Base-by-base conservation (phyloP, 23 tunicate genomes). In the Ascidia mentula region DNA sequence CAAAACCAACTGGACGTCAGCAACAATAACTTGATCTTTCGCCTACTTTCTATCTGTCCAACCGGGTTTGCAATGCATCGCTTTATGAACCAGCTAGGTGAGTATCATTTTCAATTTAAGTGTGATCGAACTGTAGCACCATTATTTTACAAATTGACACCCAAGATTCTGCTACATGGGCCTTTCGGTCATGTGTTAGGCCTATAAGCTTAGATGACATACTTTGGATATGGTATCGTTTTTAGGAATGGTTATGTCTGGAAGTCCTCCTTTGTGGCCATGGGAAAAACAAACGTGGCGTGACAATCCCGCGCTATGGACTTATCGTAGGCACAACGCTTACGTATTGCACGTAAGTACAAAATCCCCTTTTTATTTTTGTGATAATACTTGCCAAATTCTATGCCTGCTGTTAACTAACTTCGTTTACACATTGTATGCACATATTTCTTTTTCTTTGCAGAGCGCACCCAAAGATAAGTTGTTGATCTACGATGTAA, bases 281-380 rank as follows among this genome's bases (percentile, higher is more conserved):
- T 53, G 65, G 65, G 28, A 53, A 53, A 53, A 53, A 9, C 70
- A 1, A 35, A 69, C 32, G 38, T 39, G 34, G 72, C 40, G 32
- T 69, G 42, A 53, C 22, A 36, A 31, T 31, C 39, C 40, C 69
- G 42, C 72, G 33, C 38, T 70, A 71, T 26, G 71, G 78, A 72
- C 38, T 26, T 81, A 81, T 59, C 60, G 85, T 15, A 46, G 59
- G 31, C 85, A 81, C 77, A 81, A 81, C 72, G 30, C 77, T 0
- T 37, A 72, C 36, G 85, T 81, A 5, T 37, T 71, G 32, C 85
- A 81, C 36, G 85, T 81, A 30, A 0, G 74, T 59, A 28, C 30
- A n/a, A 34, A 0, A 45, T 59, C 22, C 31, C 31, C 31, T 0
- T 13, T 0, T 15, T 9, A 42, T 53, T 53, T 53, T 9, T 53